Base-by-base conservation (phyloP, 1,140 invertebrate species). In the Brachionus asplanchnoidis region DNA sequence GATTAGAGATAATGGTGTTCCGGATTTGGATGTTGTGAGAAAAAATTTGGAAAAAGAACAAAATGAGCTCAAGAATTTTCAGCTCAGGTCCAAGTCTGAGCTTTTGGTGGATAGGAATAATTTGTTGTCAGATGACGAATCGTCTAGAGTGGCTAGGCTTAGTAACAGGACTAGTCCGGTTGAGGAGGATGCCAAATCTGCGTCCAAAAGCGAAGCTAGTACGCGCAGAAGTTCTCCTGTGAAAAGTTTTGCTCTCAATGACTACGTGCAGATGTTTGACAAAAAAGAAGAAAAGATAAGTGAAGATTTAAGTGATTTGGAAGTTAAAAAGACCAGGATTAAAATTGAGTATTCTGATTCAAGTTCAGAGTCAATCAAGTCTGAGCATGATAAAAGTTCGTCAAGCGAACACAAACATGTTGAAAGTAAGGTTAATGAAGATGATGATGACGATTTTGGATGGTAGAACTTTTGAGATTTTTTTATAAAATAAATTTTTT, bases 311-410 rank as follows among this genome's bases (percentile, higher is more conserved):
- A 28, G 44, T 46, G 42, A 77, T 6, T 23, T 26, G 11, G 44
- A 77, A 20, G 17, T 26, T 77, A 77, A 50, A 50, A 77, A 77
- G 26, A 46, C 73, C 11, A 77, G 73, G 20, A 77, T 77, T 26
- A 77, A 77, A 77, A 77, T 77, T 50, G 73, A 77, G 20, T 77
- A 77, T 77, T 77, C 73, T 5, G 73, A 77, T 73, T 73, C 68
- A n/a, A 68, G 66, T n/a, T 68, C 66, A 11, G 40, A 73, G n/a
- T 73, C 68, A 20, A 17, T 8, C 9, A 73, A 42, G 32, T 73
- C 68, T 42, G 68, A 73, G n/a, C 14, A 70, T 9, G 66, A 70
- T 12, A 73, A 73, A 73, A 40, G n/a, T 11, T 40, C 17, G 17
- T 42, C 68, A n/a, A 17, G 32, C 11, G 36, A 42, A n/a, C n/a